These are phyloP conservation scores for Daboia siamensis DNA, from an alignment of 2,113 vertebrate species.

Conservation along the genomic window DNA sequence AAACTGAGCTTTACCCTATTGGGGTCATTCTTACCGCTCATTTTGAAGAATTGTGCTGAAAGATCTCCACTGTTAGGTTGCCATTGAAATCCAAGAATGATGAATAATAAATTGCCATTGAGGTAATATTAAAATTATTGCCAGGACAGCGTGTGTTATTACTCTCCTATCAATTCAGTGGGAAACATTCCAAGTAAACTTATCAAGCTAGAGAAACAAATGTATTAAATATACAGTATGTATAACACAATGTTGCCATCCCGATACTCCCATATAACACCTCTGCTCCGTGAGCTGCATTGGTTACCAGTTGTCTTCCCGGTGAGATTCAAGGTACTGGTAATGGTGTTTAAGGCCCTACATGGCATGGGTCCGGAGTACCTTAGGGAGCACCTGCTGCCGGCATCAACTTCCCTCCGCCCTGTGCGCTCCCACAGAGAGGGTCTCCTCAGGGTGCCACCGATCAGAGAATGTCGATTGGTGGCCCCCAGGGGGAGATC, in stretches of 20 bases:
- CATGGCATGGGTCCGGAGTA: no score
- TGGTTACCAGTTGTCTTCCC: no score
- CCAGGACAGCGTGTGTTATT: not conserved
- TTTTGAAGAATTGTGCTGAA: not conserved
- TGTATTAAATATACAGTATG: not conserved
- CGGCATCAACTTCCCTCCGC: no score
- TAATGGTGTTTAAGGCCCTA: no score
- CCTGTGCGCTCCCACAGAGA: no score
- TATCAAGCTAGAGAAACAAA: not conserved
- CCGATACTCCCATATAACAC: no score
- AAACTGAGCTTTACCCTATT: not conserved
- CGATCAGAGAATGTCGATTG: no score
- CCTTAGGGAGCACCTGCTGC: no score
- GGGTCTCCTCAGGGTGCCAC: no score
- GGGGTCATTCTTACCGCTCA: not conserved
- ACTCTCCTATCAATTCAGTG: not conserved
- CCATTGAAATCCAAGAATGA: not conserved
- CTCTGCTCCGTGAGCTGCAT: no score
- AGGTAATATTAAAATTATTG: not conserved
- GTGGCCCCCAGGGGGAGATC: no score
- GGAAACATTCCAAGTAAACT: not conserved
- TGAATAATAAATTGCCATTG: not conserved
- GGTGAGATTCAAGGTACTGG: no score
- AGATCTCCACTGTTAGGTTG: not conserved
- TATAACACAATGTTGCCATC: not conserved